phyloP scores from a whole-genome alignment of 2,797 vertebrate species.

The Halcyon chelicuti region DNA sequence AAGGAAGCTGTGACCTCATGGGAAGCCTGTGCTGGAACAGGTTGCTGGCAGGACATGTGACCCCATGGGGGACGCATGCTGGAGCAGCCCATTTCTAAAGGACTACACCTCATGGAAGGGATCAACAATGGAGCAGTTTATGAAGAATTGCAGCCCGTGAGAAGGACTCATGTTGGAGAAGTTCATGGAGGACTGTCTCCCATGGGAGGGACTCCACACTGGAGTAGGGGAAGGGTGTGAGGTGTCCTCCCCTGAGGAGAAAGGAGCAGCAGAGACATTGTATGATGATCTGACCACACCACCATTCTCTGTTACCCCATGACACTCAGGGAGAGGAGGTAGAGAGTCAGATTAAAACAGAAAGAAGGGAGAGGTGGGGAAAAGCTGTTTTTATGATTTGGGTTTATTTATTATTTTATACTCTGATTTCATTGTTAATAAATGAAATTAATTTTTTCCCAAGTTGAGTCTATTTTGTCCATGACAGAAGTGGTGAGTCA shows the following conservation, averaged over 20 bases:
- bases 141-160: not conserved
- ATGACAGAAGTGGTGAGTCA: not conserved
- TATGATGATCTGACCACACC: not conserved
- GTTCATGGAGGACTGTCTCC: not conserved
- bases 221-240: not conserved
- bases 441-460: not conserved
- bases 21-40: not conserved
- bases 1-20: not conserved
- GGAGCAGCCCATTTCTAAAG: not conserved
- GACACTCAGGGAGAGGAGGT: too few relatives aligned
- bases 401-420: not conserved
- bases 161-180: not conserved
- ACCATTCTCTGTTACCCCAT: not conserved
- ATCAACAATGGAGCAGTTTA: not conserved
- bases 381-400: not conserved
- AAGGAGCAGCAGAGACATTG: not conserved
- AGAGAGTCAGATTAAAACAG: not conserved
- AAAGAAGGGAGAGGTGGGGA: not conserved
- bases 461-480: not conserved
- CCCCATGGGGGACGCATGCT: fast-evolving
- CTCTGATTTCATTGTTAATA: not conserved
- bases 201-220: not conserved
- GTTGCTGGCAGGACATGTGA: not conserved
- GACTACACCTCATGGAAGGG: not conserved
- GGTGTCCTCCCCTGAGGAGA: not conserved